These are phyloP conservation scores for Paguma larvata DNA, from an alignment of 2,797 vertebrate species.

Conservation along the genomic window DNA sequence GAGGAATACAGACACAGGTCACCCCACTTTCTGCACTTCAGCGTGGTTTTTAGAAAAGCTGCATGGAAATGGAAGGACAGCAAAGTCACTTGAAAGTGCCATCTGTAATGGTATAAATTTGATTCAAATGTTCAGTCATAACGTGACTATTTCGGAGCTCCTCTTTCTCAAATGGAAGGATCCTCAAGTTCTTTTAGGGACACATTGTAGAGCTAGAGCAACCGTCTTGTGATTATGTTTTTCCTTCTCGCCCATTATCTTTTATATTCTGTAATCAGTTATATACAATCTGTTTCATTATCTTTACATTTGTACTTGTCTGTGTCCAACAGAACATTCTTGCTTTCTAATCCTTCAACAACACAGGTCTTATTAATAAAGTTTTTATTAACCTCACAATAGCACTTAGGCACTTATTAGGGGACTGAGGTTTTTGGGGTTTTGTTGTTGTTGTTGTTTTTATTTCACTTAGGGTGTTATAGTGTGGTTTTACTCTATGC, in stretches of 20 bases:
- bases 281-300: background rate
- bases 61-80: background rate
- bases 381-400: background rate
- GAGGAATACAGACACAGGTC: background rate
- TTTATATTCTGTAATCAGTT: background rate
- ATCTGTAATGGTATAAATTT: accelerated
- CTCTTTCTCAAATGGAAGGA: background rate
- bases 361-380: background rate
- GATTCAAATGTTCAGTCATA: background rate
- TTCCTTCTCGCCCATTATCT: background rate
- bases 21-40: background rate
- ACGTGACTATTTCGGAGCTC: background rate
- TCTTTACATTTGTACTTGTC: background rate
- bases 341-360: background rate
- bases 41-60: background rate
- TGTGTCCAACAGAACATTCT: background rate
- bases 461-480: background rate
- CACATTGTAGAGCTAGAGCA: background rate
- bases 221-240: background rate
- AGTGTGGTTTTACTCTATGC: background rate
- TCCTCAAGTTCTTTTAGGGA: background rate
- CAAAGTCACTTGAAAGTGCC: background rate
- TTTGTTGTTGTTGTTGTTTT: background rate
- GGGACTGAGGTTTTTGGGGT: background rate
- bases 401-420: background rate